These are phyloP conservation scores for Hoplodrina ambigua DNA, from an alignment of 2,888 invertebrate genomes.

Conservation along the genomic window DNA sequence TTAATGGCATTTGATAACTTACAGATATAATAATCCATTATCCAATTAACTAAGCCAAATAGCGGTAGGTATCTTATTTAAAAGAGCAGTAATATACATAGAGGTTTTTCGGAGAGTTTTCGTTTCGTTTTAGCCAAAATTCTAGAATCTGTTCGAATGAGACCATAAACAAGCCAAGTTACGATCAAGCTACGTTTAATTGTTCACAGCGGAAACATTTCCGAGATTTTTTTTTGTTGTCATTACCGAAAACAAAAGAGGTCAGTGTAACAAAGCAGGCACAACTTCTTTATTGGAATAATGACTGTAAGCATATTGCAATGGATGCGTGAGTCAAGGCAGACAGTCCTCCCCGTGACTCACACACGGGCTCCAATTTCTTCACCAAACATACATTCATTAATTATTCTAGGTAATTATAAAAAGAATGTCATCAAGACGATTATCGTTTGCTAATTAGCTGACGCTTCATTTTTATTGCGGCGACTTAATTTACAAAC, in stretches of 20 bases:
- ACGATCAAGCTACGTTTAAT: background rate
- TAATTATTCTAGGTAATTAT: slow-evolving; percentile 59
- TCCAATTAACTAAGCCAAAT: too few species aligned
- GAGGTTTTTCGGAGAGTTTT: too few species aligned
- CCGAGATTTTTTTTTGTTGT: slow-evolving; percentile 40
- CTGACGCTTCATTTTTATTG: slow-evolving; percentile 25
- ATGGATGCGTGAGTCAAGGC: slow-evolving; percentile 58
- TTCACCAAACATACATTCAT: slow-evolving; percentile 61
- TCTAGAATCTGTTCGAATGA: background rate
- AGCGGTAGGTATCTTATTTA: too few species aligned
- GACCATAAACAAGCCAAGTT: background rate
- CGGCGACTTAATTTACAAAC: slow-evolving; percentile 34
- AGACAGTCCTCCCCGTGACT: slow-evolving; percentile 51
- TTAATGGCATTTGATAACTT: too few species aligned
- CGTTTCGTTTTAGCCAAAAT: background rate
- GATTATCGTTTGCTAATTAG: slow-evolving; percentile 32
- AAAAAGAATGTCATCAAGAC: slow-evolving; percentile 44
- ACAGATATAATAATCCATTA: too few species aligned
- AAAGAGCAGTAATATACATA: too few species aligned
- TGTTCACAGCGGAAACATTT: slow-evolving; percentile 21
- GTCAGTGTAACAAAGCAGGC: slow-evolving; percentile 56
- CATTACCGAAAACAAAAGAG: slow-evolving; percentile 49
- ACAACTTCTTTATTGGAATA: slow-evolving; percentile 52
- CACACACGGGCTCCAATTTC: slow-evolving; percentile 65
- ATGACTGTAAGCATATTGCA: slow-evolving; percentile 54